Base-by-base conservation (phyloP, 2,797 vertebrate species). In the Tangara arthus region DNA sequence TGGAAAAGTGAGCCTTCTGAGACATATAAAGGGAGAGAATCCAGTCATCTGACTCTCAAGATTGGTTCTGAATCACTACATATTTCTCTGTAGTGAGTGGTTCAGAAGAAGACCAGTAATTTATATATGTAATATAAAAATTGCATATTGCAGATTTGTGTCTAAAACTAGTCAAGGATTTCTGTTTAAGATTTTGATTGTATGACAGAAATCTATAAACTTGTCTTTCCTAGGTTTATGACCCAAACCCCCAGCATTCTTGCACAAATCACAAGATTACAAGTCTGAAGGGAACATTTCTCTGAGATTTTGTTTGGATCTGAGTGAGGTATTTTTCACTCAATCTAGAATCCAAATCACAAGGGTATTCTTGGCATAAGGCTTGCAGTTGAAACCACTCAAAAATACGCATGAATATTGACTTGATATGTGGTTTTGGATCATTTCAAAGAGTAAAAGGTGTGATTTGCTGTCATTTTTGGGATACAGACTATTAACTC, bases 371-470 rank as follows among this genome's bases (percentile, higher is more conserved):
- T 95, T 97, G 94, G 94, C 92, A 71, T 63, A 78, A 76, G 22
- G 8, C 26, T 89, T 78, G 26, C 26, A 78, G 72, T 46, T 87
- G 65, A 93, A 95, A 94, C 84, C 91, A 49, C 89, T 89, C 26
- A 87, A 64, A 87, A 92, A 72, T 85, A 89, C 35, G 2, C 22
- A 17, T 47, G 93, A 92, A 87, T 90, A 92, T 92, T 87, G 78
- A 92, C 61, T 88, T 89, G 95, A 89, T 95, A 91, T 72, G 61
- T 93, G 92, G 94, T 53, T 95, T 94, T 96, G 87, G 76, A 94
- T 81, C 12, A 89, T 83, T 92, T 95, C 72, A 85, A 91, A 93
- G 84, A 91, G 61, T 83, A 85, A 93, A 92, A 94, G 78, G 89
- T 95, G 83, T 85, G 75, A 95, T 80, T 90, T 57, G 68, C 76